Conservation (phyloP, 2,888 invertebrate genomes). For the Formica aserva region DNA sequence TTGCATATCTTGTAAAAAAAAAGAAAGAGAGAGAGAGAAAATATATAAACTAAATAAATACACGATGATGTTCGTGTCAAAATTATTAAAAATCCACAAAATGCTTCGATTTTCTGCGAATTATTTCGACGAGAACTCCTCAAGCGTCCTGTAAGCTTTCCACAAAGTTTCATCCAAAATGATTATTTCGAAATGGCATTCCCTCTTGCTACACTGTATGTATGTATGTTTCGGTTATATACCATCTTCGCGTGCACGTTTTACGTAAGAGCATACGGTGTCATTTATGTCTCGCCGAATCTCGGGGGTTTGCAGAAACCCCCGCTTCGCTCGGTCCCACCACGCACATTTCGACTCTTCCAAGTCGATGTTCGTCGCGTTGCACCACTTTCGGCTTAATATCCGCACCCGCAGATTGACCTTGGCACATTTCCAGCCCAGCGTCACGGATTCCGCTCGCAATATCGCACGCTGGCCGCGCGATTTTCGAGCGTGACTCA, state of each 20-base stretch:
- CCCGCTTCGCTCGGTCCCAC: neutral
- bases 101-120: neutral
- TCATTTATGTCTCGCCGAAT: neutral
- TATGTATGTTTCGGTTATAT: conserved; percentile 17
- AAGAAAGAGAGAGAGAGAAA: neutral
- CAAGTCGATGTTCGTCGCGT: conserved; percentile 3
- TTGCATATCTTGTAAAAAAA: neutral
- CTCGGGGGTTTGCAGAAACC: neutral
- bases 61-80: neutral
- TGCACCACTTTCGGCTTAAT: conserved; percentile 37
- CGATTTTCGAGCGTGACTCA: conserved; percentile 34
- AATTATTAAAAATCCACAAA: neutral
- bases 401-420: conserved; percentile 38
- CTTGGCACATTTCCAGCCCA: conserved; percentile 43
- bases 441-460: neutral
- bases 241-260: neutral
- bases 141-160: neutral
- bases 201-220: neutral
- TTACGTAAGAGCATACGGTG: conserved; percentile 1
- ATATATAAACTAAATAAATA: neutral
- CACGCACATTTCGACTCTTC: neutral
- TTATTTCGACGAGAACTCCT: neutral
- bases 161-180: neutral
- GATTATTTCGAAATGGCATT: neutral
- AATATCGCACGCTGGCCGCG: conserved; percentile 28